Evolutionary conservation across 1,140 invertebrate genomes (phyloP), one percentile per base, ranked within the genome.

Genomic region (Leptoteleia sp.): DNA sequence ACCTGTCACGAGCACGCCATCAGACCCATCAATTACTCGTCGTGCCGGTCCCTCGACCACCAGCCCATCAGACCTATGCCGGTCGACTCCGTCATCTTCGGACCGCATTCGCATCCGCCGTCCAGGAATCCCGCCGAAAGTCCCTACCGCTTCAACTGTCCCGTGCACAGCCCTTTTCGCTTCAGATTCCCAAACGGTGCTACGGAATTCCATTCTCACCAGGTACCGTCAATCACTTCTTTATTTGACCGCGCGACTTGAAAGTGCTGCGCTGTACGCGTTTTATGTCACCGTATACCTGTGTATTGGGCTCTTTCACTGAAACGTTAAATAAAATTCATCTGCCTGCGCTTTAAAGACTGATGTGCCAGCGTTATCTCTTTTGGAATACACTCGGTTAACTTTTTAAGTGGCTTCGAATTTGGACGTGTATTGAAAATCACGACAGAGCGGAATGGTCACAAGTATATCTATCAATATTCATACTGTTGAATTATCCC

Each of bases 91-190:
- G 88, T 88, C 65, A 85, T 89, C 22, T 89, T 83, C 57, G 88
- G 83, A 15, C 82, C 87, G 5, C 88, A 88, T 52, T 82, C 83
- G 3, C 87, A 86, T 73, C 86, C 81, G 13, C 80, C 83, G 59
- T 80, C 81, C 54, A 83, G 82, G 75, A 76, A 83, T 27, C 83
- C 83, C 19, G 78, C 70, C 19, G 88, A 89, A 40, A 87, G 82
- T 54, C 83, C 85, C 3, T 88, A 82, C 67, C 81, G 88, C 9
- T 83, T 90, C 72, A 90, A 89, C 70, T 93, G 92, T 79, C 92
- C 92, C 19, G 92, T 93, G 48, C 92, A 93, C 83, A 93, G 92
- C 71, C 92, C 92, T 0, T 93, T 92, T 82, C 85, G 92, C 3
- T 92, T 91, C 83, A 89, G 91, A 76, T 91, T 90, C 80, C 88